Evolutionary conservation across 2,113 vertebrate species (phyloP), one percentile per base, ranked within the genome.

Genomic region (Orcinus orca): DNA sequence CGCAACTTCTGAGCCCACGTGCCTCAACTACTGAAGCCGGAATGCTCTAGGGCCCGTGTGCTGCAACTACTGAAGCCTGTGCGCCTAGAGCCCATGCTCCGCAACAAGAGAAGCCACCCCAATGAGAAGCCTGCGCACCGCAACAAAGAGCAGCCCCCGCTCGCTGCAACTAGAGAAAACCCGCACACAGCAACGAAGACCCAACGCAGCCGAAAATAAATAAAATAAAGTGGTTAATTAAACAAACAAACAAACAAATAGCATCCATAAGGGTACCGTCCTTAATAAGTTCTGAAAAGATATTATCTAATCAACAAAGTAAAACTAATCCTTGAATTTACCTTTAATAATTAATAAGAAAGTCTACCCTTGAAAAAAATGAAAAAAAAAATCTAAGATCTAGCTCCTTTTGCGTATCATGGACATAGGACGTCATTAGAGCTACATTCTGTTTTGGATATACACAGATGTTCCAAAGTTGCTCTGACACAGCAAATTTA

Each of bases 241-340:
- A 53, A 53, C 53, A 53, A 15, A 53, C 50, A 53, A 53, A 53
- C 14, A 53, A 53, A 53, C 90, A 90, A 89, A 55, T 3, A 88
- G 53, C 12, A 81, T 74, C 94, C 47, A 53, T 60, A 70, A 77
- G 29, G 7, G 33, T 83, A 62, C 8, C 50, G 11, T 7, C 76
- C 26, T 86, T 81, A 79, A 6, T 33, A 87, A 90, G 23, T 73
- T 73, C 62, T 67, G n/a, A 53, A 67, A 58, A 44, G 4, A 53
- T 18, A 77, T 18, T 79, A 55, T 17, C 77, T 38, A 74, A 58
- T 65, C 25, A 74, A 67, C 76, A 80, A 53, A 88, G 36, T 65
- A 84, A 77, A 89, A 94, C 53, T 86, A 74, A 33, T 96, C 13
- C 21, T 91, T 68, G 12, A 90, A 58, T 41, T 70, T 82, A 93